Conservation (phyloP, 2,113 vertebrate species). For the Nestor notabilis region DNA sequence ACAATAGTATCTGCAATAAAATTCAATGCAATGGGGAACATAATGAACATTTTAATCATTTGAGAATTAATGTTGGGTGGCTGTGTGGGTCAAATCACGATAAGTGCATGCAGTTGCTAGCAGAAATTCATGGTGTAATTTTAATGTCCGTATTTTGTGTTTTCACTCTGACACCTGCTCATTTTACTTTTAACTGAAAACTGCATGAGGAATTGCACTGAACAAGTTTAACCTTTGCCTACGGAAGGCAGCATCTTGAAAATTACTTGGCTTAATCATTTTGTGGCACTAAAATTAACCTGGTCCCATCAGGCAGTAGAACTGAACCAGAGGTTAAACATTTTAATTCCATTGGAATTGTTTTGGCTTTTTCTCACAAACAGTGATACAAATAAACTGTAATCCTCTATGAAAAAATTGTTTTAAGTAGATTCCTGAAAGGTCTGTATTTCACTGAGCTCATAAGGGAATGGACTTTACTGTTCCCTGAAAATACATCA, state of each 20-base stretch:
- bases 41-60: not conserved
- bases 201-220: not conserved
- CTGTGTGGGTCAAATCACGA: not conserved
- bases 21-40: not conserved
- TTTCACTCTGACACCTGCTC: not conserved
- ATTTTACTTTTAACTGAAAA: slow-evolving; percentile 15
- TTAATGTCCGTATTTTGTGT: not conserved
- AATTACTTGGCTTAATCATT: not conserved
- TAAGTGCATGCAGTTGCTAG: not conserved
- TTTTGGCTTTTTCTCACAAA: not conserved
- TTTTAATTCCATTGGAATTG: not conserved
- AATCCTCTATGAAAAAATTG: not conserved
- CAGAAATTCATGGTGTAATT: not conserved
- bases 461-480: not conserved
- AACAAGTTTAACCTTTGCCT: not conserved
- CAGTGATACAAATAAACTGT: not conserved
- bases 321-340: not conserved
- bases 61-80: not conserved
- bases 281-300: not conserved
- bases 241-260: not conserved
- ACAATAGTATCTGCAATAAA: not conserved
- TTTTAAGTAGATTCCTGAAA: not conserved
- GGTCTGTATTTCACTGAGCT: not conserved
- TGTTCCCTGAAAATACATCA: not conserved
- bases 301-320: not conserved